Conservation (phyloP, 2,888 invertebrate species). For the Tachystola acroxantha region DNA sequence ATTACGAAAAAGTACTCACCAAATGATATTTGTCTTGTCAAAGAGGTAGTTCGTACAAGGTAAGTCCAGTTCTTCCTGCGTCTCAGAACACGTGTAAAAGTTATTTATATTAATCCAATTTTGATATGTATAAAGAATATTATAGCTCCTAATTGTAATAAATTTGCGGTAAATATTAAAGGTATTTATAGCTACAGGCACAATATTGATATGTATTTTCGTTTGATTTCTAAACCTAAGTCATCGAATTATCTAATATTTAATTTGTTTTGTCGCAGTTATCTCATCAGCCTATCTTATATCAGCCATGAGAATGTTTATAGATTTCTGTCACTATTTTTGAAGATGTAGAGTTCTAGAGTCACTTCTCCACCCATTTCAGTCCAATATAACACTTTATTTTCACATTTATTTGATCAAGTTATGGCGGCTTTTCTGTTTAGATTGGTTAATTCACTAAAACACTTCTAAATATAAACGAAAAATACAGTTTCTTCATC, state of each 20-base stretch:
- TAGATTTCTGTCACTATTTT: slow-evolving; percentile 1
- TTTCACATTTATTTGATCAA: slow-evolving; percentile 34
- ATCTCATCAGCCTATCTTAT: not conserved
- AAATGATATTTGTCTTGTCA: slow-evolving; percentile 1
- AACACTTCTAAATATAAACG: slow-evolving; percentile 28
- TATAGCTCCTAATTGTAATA: too few species aligned
- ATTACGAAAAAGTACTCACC: slow-evolving; percentile 4
- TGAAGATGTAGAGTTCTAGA: slow-evolving; percentile 12
- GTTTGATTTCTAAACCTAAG: slow-evolving; percentile 48
- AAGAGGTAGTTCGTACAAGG: slow-evolving; percentile 2
- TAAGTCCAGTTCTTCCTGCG: not conserved
- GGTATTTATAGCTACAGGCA: slow-evolving; percentile 56
- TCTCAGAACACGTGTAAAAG: not conserved
- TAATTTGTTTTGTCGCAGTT: slow-evolving; percentile 1
- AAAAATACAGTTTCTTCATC: not conserved
- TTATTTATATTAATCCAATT: not conserved
- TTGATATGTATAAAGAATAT: not conserved
- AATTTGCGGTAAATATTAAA: slow-evolving; percentile 8
- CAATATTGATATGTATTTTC: slow-evolving; percentile 70
- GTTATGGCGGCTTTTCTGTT: slow-evolving; percentile 49
- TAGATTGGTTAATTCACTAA: slow-evolving; percentile 35
- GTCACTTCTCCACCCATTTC: slow-evolving; percentile 28
- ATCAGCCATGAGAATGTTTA: not conserved
- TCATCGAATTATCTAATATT: slow-evolving; percentile 27
- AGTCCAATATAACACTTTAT: slow-evolving; percentile 34